A percentile compares a stretch with the other conserved stretches of the same genome.
Evolutionary conservation across 2,113 vertebrate species (phyloP).

Genomic region (Tychaedon coryphoeus): DNA sequence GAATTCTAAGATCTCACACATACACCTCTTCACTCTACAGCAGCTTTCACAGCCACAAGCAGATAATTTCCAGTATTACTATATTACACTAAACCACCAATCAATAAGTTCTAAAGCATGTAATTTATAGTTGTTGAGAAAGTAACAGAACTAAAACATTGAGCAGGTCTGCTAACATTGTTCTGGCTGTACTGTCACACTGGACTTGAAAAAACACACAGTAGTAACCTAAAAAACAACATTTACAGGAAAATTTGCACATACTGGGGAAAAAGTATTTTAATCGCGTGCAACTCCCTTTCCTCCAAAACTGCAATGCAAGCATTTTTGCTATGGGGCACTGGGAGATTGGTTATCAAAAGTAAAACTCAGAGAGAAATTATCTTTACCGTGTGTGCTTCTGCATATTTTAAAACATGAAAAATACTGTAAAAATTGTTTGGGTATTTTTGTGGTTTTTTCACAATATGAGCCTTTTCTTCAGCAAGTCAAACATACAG

Average conservation of each 20-base stretch:
- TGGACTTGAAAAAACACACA: not conserved
- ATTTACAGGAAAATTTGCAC: not conserved
- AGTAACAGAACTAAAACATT: not conserved
- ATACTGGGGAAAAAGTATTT: not conserved
- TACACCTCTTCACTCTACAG: not conserved
- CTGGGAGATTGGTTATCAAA: not conserved
- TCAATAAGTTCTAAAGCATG: not conserved
- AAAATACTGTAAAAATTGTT: not conserved
- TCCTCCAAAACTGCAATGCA: not conserved
- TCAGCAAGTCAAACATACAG: not conserved
- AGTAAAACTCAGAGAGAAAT: not conserved
- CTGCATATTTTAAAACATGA: not conserved
- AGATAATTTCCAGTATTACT: conserved; percentile 1
- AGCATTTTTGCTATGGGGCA: not conserved
- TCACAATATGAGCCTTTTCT: not conserved
- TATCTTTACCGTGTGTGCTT: not conserved
- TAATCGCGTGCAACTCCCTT: rapidly evolving
- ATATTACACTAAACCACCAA: not conserved
- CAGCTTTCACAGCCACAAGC: not conserved
- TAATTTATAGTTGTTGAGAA: not conserved
- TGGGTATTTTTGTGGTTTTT: not conserved
- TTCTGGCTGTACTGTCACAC: not conserved
- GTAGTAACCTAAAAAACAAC: not conserved
- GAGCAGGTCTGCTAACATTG: not conserved
- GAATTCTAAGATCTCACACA: not conserved